A percentile compares a stretch with the other conserved stretches of the same genome.
Evolutionary conservation across 2,888 invertebrate species (phyloP).

Genomic region (Scaptomyza tumidula): DNA sequence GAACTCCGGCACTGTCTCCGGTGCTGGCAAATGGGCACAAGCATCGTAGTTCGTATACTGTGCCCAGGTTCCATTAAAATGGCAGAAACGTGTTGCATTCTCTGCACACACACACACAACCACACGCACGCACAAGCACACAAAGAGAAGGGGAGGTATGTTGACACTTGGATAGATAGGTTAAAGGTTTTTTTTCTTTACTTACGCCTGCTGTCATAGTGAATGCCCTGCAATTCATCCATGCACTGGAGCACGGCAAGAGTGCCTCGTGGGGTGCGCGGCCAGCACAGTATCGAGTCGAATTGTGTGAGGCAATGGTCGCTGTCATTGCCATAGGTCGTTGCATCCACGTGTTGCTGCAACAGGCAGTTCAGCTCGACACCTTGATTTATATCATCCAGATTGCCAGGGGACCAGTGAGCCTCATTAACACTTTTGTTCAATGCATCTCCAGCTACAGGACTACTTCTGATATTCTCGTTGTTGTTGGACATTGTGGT

Average conservation of each 20-base stretch:
- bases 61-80: slow-evolving; percentile 92
- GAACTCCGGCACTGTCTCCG: slow-evolving; percentile 85
- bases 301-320: slow-evolving; percentile 88
- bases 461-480: slow-evolving; percentile 13
- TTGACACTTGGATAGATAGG: slow-evolving; percentile 1
- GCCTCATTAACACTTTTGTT: slow-evolving; percentile 43
- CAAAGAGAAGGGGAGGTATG: background rate
- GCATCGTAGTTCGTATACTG: slow-evolving; percentile 90
- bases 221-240: slow-evolving; percentile 90
- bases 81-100: slow-evolving; percentile 93
- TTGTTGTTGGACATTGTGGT: slow-evolving; percentile 45
- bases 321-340: slow-evolving; percentile 78
- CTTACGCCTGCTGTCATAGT: slow-evolving; percentile 94
- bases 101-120: slow-evolving; percentile 86
- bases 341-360: slow-evolving; percentile 80
- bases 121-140: slow-evolving; percentile 5
- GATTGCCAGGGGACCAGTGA: slow-evolving; percentile 60
- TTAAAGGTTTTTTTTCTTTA: slow-evolving; percentile 75
- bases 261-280: slow-evolving; percentile 89
- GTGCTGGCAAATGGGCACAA: slow-evolving; percentile 86
- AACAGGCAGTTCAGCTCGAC: slow-evolving; percentile 82
- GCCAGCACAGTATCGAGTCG: slow-evolving; percentile 94
- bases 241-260: slow-evolving; percentile 91
- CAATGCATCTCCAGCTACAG: slow-evolving; percentile 42
- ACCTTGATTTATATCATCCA: slow-evolving; percentile 82